Base-by-base conservation (phyloP, 2,113 vertebrate species). In the Xyliphius kryptos region DNA sequence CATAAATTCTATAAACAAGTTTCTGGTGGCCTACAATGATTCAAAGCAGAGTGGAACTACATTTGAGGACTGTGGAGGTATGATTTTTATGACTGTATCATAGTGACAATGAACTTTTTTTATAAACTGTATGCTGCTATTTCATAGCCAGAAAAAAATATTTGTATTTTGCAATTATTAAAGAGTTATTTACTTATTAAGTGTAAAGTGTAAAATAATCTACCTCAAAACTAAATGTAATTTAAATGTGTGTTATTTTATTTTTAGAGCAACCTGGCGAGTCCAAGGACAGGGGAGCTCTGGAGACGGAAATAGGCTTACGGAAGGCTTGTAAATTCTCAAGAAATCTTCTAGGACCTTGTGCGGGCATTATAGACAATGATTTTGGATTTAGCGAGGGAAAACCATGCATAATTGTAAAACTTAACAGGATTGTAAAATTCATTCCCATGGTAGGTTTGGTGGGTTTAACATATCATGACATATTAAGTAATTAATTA, bases 401-500 rank as follows among this genome's bases (percentile, higher is more conserved):
- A 46, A 97, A 90, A 43, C 96, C 96, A 0, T 99, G 96, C 47
- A 0, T 98, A 36, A 80, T 99, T 0, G 80, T 97, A 19, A 98
- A 98, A 81, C 90, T 99, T 50, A 99, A 99, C 87, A 85, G 95
- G 71, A 82, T 98, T 2, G 84, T 97, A 40, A 92, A 90, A 80
- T 99, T 90, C 81, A 84, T 78, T 71, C 96, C 96, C 2, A 84
- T 83, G 89, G 96, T 87, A 82, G 87, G 83, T 78, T 38, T 11
- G 15, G 41, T 13, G 19, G 16, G 14, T 61, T 44, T 43, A 1
- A 7, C 32, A 11, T 48, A 26, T 32, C 26, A 47, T n/a, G 7
- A 57, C n/a, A 48, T 8, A 48, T 49, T 17, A 9, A 49, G 3
- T 19, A 19, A 17, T 17, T 49, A 16, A 4, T 3, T 17, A 47